A percentile compares a stretch with the other conserved stretches of the same genome.
Conservation (phyloP, 2,113 vertebrate species). For the Pseudonaja textilis region DNA sequence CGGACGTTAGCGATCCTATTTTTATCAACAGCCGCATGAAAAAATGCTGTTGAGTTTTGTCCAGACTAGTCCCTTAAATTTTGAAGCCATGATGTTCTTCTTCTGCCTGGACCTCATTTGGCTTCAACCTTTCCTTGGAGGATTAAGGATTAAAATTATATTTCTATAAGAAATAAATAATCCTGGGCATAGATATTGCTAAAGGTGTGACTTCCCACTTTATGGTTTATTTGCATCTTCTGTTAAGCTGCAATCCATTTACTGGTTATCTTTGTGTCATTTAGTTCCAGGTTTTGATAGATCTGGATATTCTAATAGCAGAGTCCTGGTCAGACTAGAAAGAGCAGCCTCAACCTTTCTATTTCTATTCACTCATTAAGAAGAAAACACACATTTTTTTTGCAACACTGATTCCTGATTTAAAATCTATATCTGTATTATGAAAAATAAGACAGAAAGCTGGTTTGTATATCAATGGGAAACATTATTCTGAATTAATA, state of each 20-base stretch:
- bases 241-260: not conserved
- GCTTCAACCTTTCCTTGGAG: no score
- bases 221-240: not conserved
- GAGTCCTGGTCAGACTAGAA: not conserved
- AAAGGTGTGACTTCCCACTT: not conserved
- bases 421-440: not conserved
- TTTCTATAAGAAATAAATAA: not conserved
- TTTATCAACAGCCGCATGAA: no score
- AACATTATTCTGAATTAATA: not conserved
- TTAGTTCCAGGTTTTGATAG: not conserved
- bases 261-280: not conserved
- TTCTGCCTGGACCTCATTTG: no score
- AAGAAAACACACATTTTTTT: not conserved
- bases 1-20: no score
- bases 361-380: not conserved
- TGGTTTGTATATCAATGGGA: not conserved
- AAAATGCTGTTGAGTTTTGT: no score
- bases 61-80: no score
- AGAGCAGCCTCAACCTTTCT: not conserved
- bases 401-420: not conserved
- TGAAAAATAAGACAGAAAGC: not conserved
- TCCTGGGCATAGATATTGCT: not conserved
- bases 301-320: not conserved
- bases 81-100: no score
- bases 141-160: not conserved